Base-by-base conservation (phyloP, 1,140 invertebrate species). In the Cydia amplana region DNA sequence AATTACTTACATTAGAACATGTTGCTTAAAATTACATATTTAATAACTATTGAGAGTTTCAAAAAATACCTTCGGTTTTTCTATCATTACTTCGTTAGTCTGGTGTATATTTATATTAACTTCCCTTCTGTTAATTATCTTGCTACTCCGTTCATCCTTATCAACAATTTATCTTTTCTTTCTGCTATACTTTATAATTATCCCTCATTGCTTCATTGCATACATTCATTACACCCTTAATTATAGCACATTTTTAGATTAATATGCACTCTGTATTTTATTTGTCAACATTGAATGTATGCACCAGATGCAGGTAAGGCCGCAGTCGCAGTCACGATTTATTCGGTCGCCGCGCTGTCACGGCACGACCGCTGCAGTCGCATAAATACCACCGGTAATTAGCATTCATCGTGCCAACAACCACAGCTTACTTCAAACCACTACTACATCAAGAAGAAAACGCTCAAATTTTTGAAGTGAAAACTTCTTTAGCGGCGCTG, bases 371-470 rank as follows among this genome's bases (percentile, higher is more conserved):
- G 73, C 75, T 84, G 89, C 85, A 86, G 83, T 84, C 82, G 81
- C 86, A 87, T 89, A 89, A 90, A 90, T 89, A 89, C 82, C 75
- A 80, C 79, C 82, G 74, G 87, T 83, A 91, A 91, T 91, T 91
- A 91, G 84, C 89, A 87, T 90, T 86, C 78, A 78, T 79, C 79
- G 77, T 80, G 80, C 76, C 75, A 73, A 77, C 76, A 7, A 18
- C 5, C 65, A 20, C 65, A 70, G 65, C 65, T 70, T 70, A 70
- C 28, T 18, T 10, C 9, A n/a, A 23, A 60, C 20, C 7, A 60
- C 20, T 2, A 60, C 2, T 23, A 23, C 1, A 18, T 51, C 1
- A n/a, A 7, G 12, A 51, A 49, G 16, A 51, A 51, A 51, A 51
- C 49, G 49, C 49, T 51, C 1, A 9, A 10, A 40, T n/a, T n/a